phyloP scores from a whole-genome alignment of 1,140 invertebrate genomes.

The Brachionus asplanchnoidis region DNA sequence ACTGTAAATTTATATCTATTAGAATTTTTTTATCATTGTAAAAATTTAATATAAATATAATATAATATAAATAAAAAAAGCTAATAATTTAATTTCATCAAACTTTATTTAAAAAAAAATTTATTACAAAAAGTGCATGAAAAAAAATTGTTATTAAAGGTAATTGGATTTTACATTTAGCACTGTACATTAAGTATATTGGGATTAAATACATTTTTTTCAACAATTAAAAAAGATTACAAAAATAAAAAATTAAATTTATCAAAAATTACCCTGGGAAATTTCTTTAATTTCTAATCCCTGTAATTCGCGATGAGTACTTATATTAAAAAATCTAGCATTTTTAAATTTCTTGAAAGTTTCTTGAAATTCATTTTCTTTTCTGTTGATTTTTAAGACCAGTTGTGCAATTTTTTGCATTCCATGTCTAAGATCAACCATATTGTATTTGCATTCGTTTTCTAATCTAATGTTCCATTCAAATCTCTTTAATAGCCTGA shows the following conservation, averaged over 20 bases:
- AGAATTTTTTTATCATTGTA: too few relatives aligned
- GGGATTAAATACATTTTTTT: neutral
- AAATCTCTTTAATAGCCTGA: neutral
- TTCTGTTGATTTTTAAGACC: neutral
- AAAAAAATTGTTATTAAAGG: neutral
- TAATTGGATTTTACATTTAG: neutral
- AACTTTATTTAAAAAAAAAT: neutral
- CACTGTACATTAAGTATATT: neutral
- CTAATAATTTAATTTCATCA: neutral
- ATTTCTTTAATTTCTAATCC: neutral
- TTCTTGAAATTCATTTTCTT: neutral
- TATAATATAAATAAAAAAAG: too few relatives aligned
- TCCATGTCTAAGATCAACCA: conserved; percentile 22
- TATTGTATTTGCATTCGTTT: neutral
- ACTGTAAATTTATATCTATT: too few relatives aligned
- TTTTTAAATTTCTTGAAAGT: neutral
- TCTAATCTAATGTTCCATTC: neutral
- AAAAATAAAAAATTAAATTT: neutral
- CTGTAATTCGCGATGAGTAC: neutral
- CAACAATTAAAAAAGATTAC: neutral
- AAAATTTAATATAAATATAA: too few relatives aligned
- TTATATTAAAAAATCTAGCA: neutral
- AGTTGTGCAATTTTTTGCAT: conserved; percentile 25
- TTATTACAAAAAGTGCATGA: neutral
- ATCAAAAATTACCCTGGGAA: neutral